phyloP scores from a whole-genome alignment of 2,888 invertebrate species.

The Epistrophella euchroma region DNA sequence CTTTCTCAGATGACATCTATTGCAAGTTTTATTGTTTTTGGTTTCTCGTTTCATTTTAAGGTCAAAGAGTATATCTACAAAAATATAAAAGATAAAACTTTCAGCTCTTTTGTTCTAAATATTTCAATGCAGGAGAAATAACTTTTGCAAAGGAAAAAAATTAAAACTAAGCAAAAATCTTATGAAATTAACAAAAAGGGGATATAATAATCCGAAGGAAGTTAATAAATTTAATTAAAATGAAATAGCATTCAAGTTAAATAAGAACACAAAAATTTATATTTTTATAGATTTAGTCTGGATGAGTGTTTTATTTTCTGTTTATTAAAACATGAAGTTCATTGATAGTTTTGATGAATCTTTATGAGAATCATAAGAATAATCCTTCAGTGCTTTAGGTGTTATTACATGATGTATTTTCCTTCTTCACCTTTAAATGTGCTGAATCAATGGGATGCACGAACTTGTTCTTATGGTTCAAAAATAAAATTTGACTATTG shows the following conservation, averaged over 20 bases:
- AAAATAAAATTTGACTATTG: no score
- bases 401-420: no score
- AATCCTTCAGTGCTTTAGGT: no score
- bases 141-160: neutral
- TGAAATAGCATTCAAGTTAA: neutral
- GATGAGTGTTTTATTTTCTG: no score
- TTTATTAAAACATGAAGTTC: no score
- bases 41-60: neutral
- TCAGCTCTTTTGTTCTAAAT: slow-evolving; percentile 3
- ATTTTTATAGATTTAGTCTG: no score
- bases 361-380: no score
- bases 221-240: slow-evolving; percentile 10
- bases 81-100: neutral
- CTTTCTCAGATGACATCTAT: neutral
- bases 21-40: slow-evolving; percentile 1
- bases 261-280: neutral
- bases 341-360: no score
- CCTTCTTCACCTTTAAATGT: no score
- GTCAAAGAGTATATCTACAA: neutral
- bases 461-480: no score
- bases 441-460: no score
- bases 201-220: neutral
- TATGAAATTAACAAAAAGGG: neutral
- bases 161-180: neutral
- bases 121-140: neutral